These are phyloP conservation scores for Atethmia centrago DNA, from an alignment of 2,888 invertebrate genomes.

Conservation along the genomic window DNA sequence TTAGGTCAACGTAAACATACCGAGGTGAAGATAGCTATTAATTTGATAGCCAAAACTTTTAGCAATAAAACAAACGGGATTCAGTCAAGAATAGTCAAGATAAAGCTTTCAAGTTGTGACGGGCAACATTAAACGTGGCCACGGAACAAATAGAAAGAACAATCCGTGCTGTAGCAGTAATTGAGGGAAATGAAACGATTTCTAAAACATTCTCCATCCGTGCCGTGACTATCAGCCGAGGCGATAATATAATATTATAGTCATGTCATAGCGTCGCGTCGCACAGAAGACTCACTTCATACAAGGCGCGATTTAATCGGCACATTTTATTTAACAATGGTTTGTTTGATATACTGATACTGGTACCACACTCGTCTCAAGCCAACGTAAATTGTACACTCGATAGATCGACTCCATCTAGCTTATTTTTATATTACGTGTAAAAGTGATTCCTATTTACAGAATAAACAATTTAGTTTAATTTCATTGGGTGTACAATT, in stretches of 20 bases:
- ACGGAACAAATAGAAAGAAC: slow-evolving; percentile 2
- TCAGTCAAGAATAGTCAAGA: slow-evolving; percentile 2
- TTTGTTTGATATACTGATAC: too few relatives aligned
- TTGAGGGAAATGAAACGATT: slow-evolving; percentile 32
- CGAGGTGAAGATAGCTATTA: neutral
- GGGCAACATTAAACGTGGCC: neutral
- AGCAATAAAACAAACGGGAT: slow-evolving; percentile 25
- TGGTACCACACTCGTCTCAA: too few relatives aligned
- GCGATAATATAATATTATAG: neutral
- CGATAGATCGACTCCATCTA: too few relatives aligned
- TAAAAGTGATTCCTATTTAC: too few relatives aligned
- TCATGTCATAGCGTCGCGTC: neutral
- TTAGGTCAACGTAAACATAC: slow-evolving; percentile 6
- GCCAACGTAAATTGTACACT: neutral
- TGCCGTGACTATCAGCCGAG: neutral
- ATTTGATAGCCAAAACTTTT: slow-evolving; percentile 18
- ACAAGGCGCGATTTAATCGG: neutral
- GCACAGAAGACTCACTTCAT: neutral
- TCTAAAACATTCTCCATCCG: slow-evolving; percentile 47
- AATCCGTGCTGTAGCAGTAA: slow-evolving; percentile 3
- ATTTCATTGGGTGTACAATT: neutral
- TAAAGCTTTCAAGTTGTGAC: slow-evolving; percentile 12
- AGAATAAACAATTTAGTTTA: too few relatives aligned
- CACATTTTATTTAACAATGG: too few relatives aligned
- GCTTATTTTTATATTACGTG: too few relatives aligned